Base-by-base conservation (phyloP, 2,888 invertebrate species). In the Ophion costatus region DNA sequence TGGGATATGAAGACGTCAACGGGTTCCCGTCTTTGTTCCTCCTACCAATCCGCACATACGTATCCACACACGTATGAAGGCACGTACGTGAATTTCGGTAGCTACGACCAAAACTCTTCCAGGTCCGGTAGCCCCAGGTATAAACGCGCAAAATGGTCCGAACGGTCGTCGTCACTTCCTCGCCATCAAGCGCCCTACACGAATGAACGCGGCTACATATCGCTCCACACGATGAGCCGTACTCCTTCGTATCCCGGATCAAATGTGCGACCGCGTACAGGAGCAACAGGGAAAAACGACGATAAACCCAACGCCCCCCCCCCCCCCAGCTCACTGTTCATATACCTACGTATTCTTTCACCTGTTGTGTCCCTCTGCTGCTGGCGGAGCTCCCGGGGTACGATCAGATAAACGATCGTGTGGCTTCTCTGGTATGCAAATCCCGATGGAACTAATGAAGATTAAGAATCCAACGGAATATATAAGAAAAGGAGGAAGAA, bases 381-480 rank as follows among this genome's bases (percentile, higher is more conserved):
- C 64, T 42, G 29, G 64, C 61, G 70, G 76, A 74, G 81, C 84
- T 85, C 86, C 82, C 74, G 83, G 81, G 79, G 70, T 83, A 88
- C 89, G 92, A 93, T 93, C 93, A 92, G 92, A 93, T 93, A 92
- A 93, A 90, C 89, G 88, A 83, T 88, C 88, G 85, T 87, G 87
- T 85, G 87, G 80, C 89, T 75, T 77, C 90, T 89, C 89, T 89
- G 92, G 91, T 92, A 93, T 93, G 93, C 93, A 93, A 93, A 93
- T 93, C 88, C 89, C 89, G 89, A 91, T 89, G 88, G 90, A 91
- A 92, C 92, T 93, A 93, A 93, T 93, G 93, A 93, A 93, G 93
- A 92, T 93, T 93, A 93, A 93, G 84, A 85, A 85, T 85, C 82
- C 82, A 80, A 63, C 57, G 78, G 79, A 84, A 82, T 82, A 75